These are phyloP conservation scores for Ginglymostoma cirratum DNA, from an alignment of 2,113 vertebrate species.

Conservation along the genomic window DNA sequence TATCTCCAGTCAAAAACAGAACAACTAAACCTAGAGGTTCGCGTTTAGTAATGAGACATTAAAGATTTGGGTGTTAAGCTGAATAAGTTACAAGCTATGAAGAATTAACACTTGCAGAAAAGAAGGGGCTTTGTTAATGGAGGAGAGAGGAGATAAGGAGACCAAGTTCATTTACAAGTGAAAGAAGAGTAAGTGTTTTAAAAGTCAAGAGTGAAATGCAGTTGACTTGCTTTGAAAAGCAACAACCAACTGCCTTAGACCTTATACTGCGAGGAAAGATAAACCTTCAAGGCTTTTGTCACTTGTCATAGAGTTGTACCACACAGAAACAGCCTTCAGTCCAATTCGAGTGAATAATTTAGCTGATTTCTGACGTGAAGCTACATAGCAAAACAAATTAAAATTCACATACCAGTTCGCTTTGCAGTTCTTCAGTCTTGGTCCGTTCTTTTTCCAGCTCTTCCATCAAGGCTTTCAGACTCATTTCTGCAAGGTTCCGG, in stretches of 20 bases:
- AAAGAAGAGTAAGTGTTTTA: neutral
- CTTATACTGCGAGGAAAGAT: neutral
- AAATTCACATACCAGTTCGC: slow-evolving; percentile 75
- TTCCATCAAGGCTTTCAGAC: slow-evolving; percentile 61
- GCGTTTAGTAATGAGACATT: neutral
- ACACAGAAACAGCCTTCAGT: too few species aligned
- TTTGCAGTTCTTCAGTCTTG: slow-evolving; percentile 71
- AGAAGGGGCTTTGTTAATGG: neutral
- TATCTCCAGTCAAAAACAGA: neutral
- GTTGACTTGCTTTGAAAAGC: neutral
- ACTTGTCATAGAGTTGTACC: too few species aligned
- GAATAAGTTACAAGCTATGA: neutral
- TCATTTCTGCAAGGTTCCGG: slow-evolving; percentile 74
- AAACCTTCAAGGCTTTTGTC: neutral
- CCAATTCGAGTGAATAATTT: neutral
- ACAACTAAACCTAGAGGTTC: neutral
- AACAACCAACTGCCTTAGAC: neutral
- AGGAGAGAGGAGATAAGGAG: too few species aligned
- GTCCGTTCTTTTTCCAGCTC: slow-evolving; percentile 71
- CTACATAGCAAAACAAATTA: neutral
- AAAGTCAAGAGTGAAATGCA: neutral
- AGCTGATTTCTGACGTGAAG: neutral
- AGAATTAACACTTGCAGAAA: neutral
- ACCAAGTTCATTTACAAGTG: neutral
- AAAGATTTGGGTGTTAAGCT: neutral